phyloP scores from a whole-genome alignment of 2,113 vertebrate genomes.

The Microcebus jonahi region DNA sequence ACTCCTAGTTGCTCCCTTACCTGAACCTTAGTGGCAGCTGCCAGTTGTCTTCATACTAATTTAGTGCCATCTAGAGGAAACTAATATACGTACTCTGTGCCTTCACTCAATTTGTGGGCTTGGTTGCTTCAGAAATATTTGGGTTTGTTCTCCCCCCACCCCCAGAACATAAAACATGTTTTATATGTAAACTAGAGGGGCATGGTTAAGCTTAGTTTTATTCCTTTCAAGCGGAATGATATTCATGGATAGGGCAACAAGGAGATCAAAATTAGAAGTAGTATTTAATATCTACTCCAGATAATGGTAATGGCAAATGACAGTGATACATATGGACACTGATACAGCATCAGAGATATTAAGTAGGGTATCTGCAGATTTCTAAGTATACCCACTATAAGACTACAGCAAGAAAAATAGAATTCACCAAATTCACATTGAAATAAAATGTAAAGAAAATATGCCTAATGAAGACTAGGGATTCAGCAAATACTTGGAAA shows the following conservation, averaged over 20 bases:
- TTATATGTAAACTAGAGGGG: background rate
- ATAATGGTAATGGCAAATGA: background rate
- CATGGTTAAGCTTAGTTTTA: background rate
- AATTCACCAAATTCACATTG: background rate
- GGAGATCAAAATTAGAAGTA: background rate
- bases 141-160: background rate
- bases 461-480: background rate
- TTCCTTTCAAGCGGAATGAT: background rate
- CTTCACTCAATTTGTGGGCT: background rate
- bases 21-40: background rate
- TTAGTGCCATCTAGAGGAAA: background rate
- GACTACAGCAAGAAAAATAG: background rate
- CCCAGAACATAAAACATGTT: background rate
- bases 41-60: background rate
- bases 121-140: background rate
- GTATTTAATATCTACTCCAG: background rate
- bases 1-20: background rate
- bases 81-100: background rate
- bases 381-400: background rate
- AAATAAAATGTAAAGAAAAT: background rate
- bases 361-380: background rate
- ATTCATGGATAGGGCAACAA: background rate
- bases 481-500: background rate
- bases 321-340: background rate
- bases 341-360: too few relatives aligned